Base-by-base conservation (phyloP, 30 jellyfish, hydroid and myxozoan species). In the Turritopsis rubra region DNA sequence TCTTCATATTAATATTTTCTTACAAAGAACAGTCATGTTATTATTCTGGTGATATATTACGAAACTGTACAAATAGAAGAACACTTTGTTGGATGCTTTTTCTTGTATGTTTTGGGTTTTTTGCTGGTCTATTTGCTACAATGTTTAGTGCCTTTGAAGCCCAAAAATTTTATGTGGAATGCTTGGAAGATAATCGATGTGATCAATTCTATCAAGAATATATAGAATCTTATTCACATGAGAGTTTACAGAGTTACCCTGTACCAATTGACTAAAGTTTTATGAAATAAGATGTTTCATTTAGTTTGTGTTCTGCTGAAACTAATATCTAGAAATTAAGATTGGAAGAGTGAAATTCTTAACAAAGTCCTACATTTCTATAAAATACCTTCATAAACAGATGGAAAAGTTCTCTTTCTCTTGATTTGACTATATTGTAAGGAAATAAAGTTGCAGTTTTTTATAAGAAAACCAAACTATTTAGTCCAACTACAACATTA, bases 131-230 rank as follows among this genome's bases (percentile, higher is more conserved):
- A 68, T 68, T 68, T 68, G 77, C 77, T 8, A 68, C 77, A 68
- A 68, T 68, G 77, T 68, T 68, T 22, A 68, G 77, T 68, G 77
- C 77, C 9, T 68, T 68, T 68, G 77, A 68, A 27, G 77, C 77
- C 9, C 28, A 22, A 68, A 68, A 68, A 27, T 68, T 68, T 68
- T 68, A 68, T 68, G 77, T 68, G 77, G 77, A 68, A 19, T 8
- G 77, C 16, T 68, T 68, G 77, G 77, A 68, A 8, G 30, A 68
- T 68, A 22, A 68, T 68, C 9, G 28, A 27, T 68, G 77, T 68
- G 77, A 68, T 68, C 77, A 68, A 22, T 68, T 68, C 17, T 68
- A 68, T 19, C 77, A 68, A 68, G 77, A 68, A 19, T 68, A 68
- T 19, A 1, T 68, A 7, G 60, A 41, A 41, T 68, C 77, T n/a